Base-by-base conservation (phyloP, 2,797 vertebrate genomes). In the Astyanax mexicanus region DNA sequence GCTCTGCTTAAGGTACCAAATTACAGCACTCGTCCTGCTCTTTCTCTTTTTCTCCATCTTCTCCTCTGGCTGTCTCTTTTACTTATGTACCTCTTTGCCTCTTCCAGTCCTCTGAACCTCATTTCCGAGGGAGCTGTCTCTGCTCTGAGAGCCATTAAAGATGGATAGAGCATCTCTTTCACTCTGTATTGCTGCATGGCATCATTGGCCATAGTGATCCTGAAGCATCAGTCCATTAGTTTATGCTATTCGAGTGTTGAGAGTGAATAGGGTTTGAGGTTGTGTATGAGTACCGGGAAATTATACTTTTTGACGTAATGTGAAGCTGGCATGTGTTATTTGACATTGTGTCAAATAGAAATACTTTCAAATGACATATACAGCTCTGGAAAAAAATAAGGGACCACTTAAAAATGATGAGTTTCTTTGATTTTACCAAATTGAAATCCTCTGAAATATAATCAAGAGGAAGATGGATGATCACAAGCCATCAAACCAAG, bases 1-100 rank as follows among this genome's bases (percentile, higher is more conserved):
- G 11, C 37, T 57, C 35, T 72, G 45, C 57, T 62, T 72, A 25
- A 44, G 35, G 57, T n/a, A 17, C 55, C 35, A 11, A 10, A 60
- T 62, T 6, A 58, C 17, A 57, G 11, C 27, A 35, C 21, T 44
- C 27, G 38, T 32, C 19, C 37, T 21, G 12, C 1, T 6, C 8
- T 7, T 21, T 13, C 10, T 40, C 23, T 27, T n/a, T 52, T 12
- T 25, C 23, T 49, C 37, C 23, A 12, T 47, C n/a, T n/a, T n/a
- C 29, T 32, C 5, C 29, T 70, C 32, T 65, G 17, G 29, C 12
- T 49, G 23, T 69, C 60, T 51, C 29, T 66, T 27, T 49, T 58
- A 15, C 23, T 47, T 15, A 38, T 47, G 23, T 13, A 4, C 40
- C 12, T 13, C 11, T n/a, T 49, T 55, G 2, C 25, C 47, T 44